phyloP scores from a whole-genome alignment of 2,888 invertebrate genomes.

The Melanostoma scalare region DNA sequence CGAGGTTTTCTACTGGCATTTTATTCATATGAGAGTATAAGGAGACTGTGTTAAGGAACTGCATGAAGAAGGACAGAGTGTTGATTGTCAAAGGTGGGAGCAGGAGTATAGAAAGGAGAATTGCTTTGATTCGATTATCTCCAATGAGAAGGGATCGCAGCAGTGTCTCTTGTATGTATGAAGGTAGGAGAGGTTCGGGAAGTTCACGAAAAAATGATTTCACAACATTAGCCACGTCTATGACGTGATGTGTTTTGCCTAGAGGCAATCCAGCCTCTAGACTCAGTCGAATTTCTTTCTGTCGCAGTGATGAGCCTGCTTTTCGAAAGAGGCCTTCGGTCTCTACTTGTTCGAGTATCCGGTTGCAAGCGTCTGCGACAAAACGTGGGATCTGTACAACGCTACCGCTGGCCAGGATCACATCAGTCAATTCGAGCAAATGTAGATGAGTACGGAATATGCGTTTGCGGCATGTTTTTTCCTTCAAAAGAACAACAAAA shows the following conservation, averaged over 20 bases:
- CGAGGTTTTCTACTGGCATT: slow-evolving; percentile 92
- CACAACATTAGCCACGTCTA: slow-evolving; percentile 92
- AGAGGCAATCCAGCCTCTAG: slow-evolving; percentile 89
- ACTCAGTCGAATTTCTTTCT: slow-evolving; percentile 90
- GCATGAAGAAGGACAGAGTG: slow-evolving; percentile 91
- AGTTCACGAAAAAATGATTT: slow-evolving; percentile 93
- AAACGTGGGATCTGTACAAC: slow-evolving; percentile 88
- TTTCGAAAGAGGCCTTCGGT: slow-evolving; percentile 94
- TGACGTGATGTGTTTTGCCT: slow-evolving; percentile 88
- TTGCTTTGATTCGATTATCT: slow-evolving; percentile 83
- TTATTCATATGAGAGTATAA: slow-evolving; percentile 88
- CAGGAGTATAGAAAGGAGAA: slow-evolving; percentile 87
- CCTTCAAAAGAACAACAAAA: slow-evolving; percentile 58
- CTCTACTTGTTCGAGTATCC: slow-evolving; percentile 86
- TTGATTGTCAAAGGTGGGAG: slow-evolving; percentile 90
- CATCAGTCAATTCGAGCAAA: slow-evolving; percentile 83
- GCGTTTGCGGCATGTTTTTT: slow-evolving; percentile 76
- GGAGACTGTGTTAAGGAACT: slow-evolving; percentile 84
- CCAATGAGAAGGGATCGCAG: slow-evolving; percentile 86
- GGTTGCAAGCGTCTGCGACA: slow-evolving; percentile 88
- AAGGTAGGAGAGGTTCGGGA: slow-evolving; percentile 92
- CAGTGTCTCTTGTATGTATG: slow-evolving; percentile 87
- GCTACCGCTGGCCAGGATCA: slow-evolving; percentile 86
- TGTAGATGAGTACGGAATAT: slow-evolving; percentile 84
- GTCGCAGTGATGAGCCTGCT: slow-evolving; percentile 91